Evolutionary conservation across 37 sponge, comb jelly and placozoan species (phyloP), one percentile per base, ranked within the genome.

Genomic region (Tethya wilhelma): DNA sequence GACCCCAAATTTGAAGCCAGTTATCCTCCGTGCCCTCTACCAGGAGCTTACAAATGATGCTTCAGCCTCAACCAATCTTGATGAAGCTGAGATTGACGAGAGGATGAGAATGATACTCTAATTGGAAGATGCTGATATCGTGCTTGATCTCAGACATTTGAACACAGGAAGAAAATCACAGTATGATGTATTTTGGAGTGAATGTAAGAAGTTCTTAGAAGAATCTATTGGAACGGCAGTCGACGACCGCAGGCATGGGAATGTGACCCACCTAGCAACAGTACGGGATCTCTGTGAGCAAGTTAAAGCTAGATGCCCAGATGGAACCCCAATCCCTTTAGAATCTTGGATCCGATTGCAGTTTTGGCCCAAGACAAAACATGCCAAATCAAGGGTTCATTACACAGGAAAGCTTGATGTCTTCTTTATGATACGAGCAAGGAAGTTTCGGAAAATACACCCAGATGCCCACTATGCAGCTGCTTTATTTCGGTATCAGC

Each of bases 401-500:
- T 89, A 89, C 43, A 89, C 84, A 70, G 79, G 83, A 30, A 77
- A 57, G 31, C 74, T 82, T 46, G 38, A 68, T 4, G 40, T 87
- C 11, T 56, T 59, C 36, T 81, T 67, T 36, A 81, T 76, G 78
- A 63, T 87, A 11, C 87, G 80, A 38, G n/a, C 37, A n/a, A 56
- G 76, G 63, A 60, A 87, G 31, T 80, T 56, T 23, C 33, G 79
- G 5, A 40, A 78, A 11, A 44, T 29, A 19, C 86, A 86, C 44
- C 31, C 31, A 60, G 79, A 86, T 63, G 32, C 73, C 29, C 86
- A 86, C 73, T 86, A 78, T 78, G 79, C 73, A 45, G 86, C 79
- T 31, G 79, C 79, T 2, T 3, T 62, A 45, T 86, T 63, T 29
- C 72, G 86, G 23, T 86, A 86, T 38, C 25, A 37, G 65, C 63